Conservation (phyloP, 2,113 vertebrate genomes). For the Ammodytes dubius region DNA sequence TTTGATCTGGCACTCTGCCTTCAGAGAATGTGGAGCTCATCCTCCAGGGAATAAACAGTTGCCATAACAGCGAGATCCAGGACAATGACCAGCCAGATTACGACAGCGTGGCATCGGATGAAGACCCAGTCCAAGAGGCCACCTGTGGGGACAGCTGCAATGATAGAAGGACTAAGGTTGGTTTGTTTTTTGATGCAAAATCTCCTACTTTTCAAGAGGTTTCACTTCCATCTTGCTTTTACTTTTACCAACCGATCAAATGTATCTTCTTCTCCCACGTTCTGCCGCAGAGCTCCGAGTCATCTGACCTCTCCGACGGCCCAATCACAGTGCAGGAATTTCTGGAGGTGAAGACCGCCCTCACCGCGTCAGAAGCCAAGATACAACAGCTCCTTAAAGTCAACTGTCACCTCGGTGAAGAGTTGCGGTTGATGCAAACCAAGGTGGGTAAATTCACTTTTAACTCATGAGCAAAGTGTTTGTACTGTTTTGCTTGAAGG, state of each 20-base stretch:
- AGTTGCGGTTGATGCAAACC: constrained; percentile 96
- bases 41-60: constrained; percentile 89
- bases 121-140: constrained; percentile 91
- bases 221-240: neutral
- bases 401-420: constrained; percentile 97
- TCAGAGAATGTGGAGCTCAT: constrained; percentile 95
- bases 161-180: constrained; percentile 92
- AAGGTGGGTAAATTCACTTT: constrained; percentile 85
- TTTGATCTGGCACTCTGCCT: constrained; percentile 35
- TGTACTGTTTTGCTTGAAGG: neutral
- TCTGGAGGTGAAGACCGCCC: constrained; percentile 95
- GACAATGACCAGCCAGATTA: constrained; percentile 98
- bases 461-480: neutral
- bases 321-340: constrained; percentile 97
- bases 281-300: constrained; percentile 92
- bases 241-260: neutral
- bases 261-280: neutral
- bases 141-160: constrained; percentile 87
- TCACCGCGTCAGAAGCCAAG: constrained; percentile 96
- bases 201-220: neutral
- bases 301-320: constrained; percentile 94
- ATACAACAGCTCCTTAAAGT: constrained; percentile 98
- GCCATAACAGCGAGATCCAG: constrained; percentile 89
- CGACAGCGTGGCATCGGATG: constrained; percentile 97
- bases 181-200: neutral